phyloP scores from a whole-genome alignment of 2,888 invertebrate species.

The Melipona bicolor region DNA sequence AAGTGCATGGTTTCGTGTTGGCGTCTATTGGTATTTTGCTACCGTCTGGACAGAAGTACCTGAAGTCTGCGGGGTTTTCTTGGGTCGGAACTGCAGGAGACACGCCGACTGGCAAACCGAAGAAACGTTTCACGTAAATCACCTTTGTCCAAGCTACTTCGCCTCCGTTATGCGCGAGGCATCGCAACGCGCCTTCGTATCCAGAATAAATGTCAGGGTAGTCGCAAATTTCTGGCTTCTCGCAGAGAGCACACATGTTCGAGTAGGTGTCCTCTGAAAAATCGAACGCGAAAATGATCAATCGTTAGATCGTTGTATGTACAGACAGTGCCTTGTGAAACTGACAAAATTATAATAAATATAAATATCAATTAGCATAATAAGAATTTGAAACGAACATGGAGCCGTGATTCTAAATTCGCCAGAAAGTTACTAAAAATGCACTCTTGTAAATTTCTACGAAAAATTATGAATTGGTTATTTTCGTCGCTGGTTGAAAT shows the following conservation, averaged over 20 bases:
- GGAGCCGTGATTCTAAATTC: too few relatives aligned
- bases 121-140: conserved; percentile 91
- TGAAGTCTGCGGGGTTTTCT: conserved; percentile 88
- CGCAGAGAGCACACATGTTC: conserved; percentile 92
- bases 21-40: conserved; percentile 88
- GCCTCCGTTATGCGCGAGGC: conserved; percentile 92
- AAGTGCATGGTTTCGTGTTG: conserved; percentile 88
- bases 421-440: too few relatives aligned
- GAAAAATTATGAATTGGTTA: too few relatives aligned
- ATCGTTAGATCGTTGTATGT: too few relatives aligned
- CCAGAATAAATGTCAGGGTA: conserved; percentile 94
- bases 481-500: too few relatives aligned
- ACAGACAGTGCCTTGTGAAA: too few relatives aligned
- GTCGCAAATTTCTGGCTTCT: conserved; percentile 90
- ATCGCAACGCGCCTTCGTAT: conserved; percentile 93
- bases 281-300: background rate
- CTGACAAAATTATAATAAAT: too few relatives aligned
- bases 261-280: conserved; percentile 89
- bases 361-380: too few relatives aligned
- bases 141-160: conserved; percentile 95
- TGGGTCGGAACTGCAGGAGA: conserved; percentile 86
- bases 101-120: conserved; percentile 89
- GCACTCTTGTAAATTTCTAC: too few relatives aligned
- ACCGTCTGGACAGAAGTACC: conserved; percentile 93
- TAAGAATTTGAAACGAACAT: too few relatives aligned